A percentile compares a stretch with the other conserved stretches of the same genome.
Conservation (phyloP, 2,888 invertebrate species). For the Erebia palarica region DNA sequence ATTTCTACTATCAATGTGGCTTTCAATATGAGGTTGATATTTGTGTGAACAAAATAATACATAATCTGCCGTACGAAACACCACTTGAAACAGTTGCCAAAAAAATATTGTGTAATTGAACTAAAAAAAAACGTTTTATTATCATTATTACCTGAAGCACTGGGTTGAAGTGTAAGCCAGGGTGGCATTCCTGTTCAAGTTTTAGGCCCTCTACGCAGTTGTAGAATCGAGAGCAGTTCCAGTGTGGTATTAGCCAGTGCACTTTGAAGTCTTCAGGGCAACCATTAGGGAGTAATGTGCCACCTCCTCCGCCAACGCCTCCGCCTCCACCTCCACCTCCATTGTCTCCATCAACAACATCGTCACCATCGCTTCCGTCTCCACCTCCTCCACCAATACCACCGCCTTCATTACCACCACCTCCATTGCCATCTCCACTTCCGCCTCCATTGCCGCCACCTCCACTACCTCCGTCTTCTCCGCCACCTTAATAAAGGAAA, state of each 20-base stretch:
- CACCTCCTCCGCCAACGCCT: not conserved
- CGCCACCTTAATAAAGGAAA: not conserved
- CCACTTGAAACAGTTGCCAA: no score
- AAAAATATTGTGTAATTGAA: no score
- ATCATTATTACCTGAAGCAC: not conserved
- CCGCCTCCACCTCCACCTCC: not conserved
- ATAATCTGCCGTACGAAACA: no score
- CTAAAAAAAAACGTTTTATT: no score
- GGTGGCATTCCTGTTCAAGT: constrained; percentile 35
- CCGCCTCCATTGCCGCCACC: not conserved
- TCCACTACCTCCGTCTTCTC: not conserved
- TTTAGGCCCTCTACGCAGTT: constrained; percentile 50
- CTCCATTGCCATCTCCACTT: not conserved
- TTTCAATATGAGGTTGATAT: no score
- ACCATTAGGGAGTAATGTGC: constrained; percentile 37
- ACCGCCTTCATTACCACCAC: not conserved
- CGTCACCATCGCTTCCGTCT: not conserved
- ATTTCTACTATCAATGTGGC: no score
- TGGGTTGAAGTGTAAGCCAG: constrained; percentile 8
- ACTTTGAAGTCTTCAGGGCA: constrained; percentile 48
- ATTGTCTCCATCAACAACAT: no score
- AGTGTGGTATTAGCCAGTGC: constrained; percentile 47
- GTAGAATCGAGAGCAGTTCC: constrained; percentile 51
- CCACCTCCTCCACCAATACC: not conserved
- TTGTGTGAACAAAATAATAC: no score